A percentile compares a stretch with the other conserved stretches of the same genome.
Conservation (phyloP, 2,113 vertebrate genomes). For the Callithrix jacchus region DNA sequence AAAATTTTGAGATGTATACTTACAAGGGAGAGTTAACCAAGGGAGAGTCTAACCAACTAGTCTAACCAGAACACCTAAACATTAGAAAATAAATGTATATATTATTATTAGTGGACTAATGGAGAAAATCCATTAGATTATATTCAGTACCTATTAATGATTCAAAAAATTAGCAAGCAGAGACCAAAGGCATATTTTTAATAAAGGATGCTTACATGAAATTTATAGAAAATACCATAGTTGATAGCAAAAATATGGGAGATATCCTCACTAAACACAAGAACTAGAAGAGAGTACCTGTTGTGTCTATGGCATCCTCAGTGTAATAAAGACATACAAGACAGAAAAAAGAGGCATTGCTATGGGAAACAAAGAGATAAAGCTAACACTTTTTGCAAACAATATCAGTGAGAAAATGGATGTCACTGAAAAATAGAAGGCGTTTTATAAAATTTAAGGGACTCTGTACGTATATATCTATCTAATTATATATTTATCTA, state of each 20-base stretch:
- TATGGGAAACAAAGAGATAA: not conserved
- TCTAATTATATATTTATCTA: not conserved
- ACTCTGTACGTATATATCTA: not conserved
- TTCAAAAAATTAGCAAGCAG: not conserved
- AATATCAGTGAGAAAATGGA: not conserved
- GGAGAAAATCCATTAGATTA: not conserved
- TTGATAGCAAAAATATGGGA: not conserved
- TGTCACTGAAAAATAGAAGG: not conserved
- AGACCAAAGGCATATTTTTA: conserved; percentile 7
- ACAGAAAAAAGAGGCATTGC: not conserved
- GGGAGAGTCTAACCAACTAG: too few relatives aligned
- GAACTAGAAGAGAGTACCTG: not conserved
- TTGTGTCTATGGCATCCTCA: not conserved
- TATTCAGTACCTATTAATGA: not conserved
- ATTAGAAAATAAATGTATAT: not conserved
- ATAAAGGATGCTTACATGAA: not conserved
- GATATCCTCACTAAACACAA: not conserved
- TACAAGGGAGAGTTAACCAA: not conserved
- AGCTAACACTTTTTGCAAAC: not conserved
- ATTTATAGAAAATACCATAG: not conserved
- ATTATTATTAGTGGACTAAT: not conserved
- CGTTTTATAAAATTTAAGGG: not conserved
- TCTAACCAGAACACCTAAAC: not conserved
- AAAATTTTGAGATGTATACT: not conserved
- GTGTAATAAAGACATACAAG: not conserved